Evolutionary conservation across 2,797 vertebrate species (phyloP).

Genomic region (Anguilla obscura): DNA sequence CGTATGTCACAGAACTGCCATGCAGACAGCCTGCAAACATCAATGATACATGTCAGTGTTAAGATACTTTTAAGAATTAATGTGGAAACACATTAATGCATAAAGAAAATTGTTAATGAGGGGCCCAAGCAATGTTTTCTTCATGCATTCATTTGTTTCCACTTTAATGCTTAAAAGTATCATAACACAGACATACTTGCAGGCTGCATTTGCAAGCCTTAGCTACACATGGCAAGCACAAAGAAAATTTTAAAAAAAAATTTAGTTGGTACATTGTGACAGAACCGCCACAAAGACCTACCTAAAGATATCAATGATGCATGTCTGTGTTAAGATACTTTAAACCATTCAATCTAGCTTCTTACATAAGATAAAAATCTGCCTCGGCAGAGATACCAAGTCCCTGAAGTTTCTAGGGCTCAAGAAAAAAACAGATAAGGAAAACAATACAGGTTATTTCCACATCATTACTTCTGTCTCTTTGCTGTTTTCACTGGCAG

Average conservation of each 20-base stretch:
- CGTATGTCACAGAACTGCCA: slow-evolving; percentile 64
- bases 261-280: slow-evolving; percentile 36
- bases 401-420: background rate
- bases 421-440: background rate
- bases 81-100: too few species aligned
- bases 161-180: too few species aligned
- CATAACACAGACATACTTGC: too few species aligned
- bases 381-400: background rate
- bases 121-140: too few species aligned
- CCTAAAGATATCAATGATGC: background rate
- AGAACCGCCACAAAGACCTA: background rate
- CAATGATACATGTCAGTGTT: background rate
- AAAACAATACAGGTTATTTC: background rate
- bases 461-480: background rate
- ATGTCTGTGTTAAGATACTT: background rate
- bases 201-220: too few species aligned
- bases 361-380: too few species aligned
- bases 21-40: background rate
- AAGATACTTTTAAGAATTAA: too few species aligned
- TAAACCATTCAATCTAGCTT: background rate
- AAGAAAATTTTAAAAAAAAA: too few species aligned
- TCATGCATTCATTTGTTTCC: too few species aligned
- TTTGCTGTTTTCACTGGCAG: background rate
- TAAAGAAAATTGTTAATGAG: too few species aligned
- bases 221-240: too few species aligned